phyloP scores from a whole-genome alignment of 2,797 vertebrate species.

The Semaprochilodus insignis region DNA sequence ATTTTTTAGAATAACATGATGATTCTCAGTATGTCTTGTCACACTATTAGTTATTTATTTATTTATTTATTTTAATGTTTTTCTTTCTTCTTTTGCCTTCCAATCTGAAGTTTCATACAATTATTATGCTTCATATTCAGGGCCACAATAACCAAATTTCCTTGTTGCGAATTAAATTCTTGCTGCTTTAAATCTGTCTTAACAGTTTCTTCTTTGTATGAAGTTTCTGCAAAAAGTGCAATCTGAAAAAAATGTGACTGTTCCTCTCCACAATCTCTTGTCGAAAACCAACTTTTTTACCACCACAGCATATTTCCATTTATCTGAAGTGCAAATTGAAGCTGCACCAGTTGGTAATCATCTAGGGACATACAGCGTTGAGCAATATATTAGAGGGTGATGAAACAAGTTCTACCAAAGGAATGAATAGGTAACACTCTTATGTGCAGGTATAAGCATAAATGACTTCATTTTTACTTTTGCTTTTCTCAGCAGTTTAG shows the following conservation, averaged over 20 bases:
- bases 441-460: slow-evolving; percentile 51
- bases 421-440: slow-evolving; percentile 34
- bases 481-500: slow-evolving; percentile 51
- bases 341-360: slow-evolving; percentile 37
- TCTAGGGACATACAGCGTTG: slow-evolving; percentile 30
- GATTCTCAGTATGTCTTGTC: background rate
- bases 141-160: background rate
- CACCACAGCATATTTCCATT: slow-evolving; percentile 30
- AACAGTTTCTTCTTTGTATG: background rate
- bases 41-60: background rate
- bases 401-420: slow-evolving; percentile 50
- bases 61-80: background rate
- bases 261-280: background rate
- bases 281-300: slow-evolving; percentile 24
- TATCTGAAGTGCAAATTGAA: slow-evolving; percentile 42
- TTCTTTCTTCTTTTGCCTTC: background rate
- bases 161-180: background rate
- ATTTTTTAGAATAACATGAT: background rate
- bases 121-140: background rate
- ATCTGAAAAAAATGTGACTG: background rate
- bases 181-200: background rate
- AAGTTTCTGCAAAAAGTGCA: slow-evolving; percentile 4
- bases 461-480: slow-evolving; percentile 43
- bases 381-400: slow-evolving; percentile 40
- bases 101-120: background rate